Conservation (phyloP, 92 coral and sea anemone species). For the Epizoanthus rinbou region DNA sequence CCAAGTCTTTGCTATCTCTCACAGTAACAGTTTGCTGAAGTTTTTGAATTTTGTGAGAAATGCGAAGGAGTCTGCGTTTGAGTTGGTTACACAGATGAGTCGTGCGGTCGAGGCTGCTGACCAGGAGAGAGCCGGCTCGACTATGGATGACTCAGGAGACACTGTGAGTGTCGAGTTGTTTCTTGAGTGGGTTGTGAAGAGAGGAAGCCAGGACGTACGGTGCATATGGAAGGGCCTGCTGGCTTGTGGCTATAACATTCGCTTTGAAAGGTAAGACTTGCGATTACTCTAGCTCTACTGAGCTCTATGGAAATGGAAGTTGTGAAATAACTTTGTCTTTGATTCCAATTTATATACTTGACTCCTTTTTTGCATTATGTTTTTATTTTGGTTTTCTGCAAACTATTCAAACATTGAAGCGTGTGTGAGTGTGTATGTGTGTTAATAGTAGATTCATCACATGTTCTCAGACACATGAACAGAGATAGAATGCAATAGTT, state of each 20-base stretch:
- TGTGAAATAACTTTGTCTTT: not conserved
- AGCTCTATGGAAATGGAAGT: not conserved
- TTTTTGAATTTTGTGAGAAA: slow-evolving; percentile 78
- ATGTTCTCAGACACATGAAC: too few species aligned
- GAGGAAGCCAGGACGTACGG: slow-evolving; percentile 69
- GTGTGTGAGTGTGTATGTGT: too few species aligned
- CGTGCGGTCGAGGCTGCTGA: slow-evolving; percentile 55
- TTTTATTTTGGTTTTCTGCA: too few species aligned
- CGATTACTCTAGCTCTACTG: not conserved
- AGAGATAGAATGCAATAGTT: too few species aligned
- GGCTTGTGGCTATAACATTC: slow-evolving; percentile 93
- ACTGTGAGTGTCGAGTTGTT: slow-evolving; percentile 61
- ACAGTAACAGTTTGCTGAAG: slow-evolving; percentile 70
- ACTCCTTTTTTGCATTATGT: not conserved
- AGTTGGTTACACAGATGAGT: slow-evolving; percentile 74
- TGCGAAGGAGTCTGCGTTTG: slow-evolving; percentile 67
- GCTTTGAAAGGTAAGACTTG: slow-evolving; percentile 73
- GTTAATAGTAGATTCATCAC: too few species aligned
- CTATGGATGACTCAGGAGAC: slow-evolving; percentile 17
- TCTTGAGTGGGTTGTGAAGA: slow-evolving; percentile 67
- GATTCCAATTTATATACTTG: not conserved
- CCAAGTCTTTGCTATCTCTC: slow-evolving; percentile 59
- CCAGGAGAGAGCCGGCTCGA: slow-evolving; percentile 36
- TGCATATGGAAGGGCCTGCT: slow-evolving; percentile 81
- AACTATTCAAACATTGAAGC: too few species aligned